Base-by-base conservation (phyloP, 2,797 vertebrate species). In the Spondyliosoma cantharus region DNA sequence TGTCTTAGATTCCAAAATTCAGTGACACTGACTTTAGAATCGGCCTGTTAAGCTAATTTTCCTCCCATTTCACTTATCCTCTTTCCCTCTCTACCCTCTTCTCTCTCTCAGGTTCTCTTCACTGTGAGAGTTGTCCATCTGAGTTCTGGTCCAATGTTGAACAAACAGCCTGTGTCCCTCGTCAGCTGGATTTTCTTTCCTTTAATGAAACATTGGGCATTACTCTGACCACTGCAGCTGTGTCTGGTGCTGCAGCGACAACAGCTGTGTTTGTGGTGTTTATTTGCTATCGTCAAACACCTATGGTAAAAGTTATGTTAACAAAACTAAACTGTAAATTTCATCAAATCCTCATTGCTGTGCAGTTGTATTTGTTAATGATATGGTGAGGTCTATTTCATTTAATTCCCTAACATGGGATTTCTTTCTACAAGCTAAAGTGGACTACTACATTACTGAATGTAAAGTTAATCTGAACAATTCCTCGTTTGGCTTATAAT, bases 131-230 rank as follows among this genome's bases (percentile, higher is more conserved):
- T 2, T 96, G 95, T 83, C 93, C 92, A n/a, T 46, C 84, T 16
- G 93, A 95, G 52, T 93, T 91, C 45, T 96, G 95, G 95, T 92
- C 95, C 56, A 95, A 89, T 63, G 42, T 49, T 29, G 20, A 87
- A 11, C 85, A n/a, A 24, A 94, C 91, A 0, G 82, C 84, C 45
- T 95, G 95, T 64, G 53, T 95, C 63, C 91, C 78, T 71, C 82
- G 86, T 66, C 69, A 87, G 0, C 19, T 95, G 90, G 94, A 95
- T 78, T 96, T 94, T 63, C 93, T 96, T 2, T 93, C 94, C 32
- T 95, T 93, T 50, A 82, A 92, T 59, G 94, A 95, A 71, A 92
- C 93, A 0, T 73, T 95, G 81, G 95, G 94, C 45, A 91, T 94
- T 24, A 91, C 92, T 16, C 80, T 95, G 71, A 92, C 90, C 0